Evolutionary conservation across 2,797 vertebrate species (phyloP).

Genomic region (Tiaroga cobitis): DNA sequence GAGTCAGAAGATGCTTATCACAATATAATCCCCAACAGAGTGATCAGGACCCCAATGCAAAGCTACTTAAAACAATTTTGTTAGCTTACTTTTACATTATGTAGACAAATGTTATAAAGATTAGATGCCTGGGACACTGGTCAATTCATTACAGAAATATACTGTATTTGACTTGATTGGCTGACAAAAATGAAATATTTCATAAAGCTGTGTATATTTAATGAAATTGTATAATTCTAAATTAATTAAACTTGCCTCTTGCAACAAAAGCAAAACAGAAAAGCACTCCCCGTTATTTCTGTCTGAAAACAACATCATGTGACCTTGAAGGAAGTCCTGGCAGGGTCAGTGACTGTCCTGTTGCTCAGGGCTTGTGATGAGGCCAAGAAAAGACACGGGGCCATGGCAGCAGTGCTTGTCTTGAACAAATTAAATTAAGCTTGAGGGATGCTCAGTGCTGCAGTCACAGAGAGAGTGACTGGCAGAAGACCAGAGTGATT

Average conservation of each 20-base stretch:
- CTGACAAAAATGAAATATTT: background rate
- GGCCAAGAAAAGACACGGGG: constrained; percentile 14
- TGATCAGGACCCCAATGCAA: background rate
- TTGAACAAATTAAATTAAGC: constrained; percentile 59
- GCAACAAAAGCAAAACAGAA: background rate
- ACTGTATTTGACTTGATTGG: background rate
- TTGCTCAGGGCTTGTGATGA: constrained; percentile 34
- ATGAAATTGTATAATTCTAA: background rate
- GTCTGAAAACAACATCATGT: constrained; percentile 40
- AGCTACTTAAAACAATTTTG: background rate
- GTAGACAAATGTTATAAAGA: background rate
- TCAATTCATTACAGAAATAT: background rate
- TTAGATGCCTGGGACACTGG: background rate
- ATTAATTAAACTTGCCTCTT: background rate
- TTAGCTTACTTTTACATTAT: background rate
- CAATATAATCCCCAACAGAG: background rate
- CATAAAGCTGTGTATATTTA: background rate
- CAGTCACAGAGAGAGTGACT: constrained; percentile 38
- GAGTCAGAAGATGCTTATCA: background rate
- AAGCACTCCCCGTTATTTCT: background rate
- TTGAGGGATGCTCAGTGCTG: constrained; percentile 38
- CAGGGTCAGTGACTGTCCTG: constrained; percentile 49
- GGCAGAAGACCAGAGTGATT: constrained; percentile 15
- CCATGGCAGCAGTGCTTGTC: constrained; percentile 44
- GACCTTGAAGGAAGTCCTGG: constrained; percentile 59